These are phyloP conservation scores for Xylocampa areola DNA, from an alignment of 2,888 invertebrate species.

Conservation along the genomic window DNA sequence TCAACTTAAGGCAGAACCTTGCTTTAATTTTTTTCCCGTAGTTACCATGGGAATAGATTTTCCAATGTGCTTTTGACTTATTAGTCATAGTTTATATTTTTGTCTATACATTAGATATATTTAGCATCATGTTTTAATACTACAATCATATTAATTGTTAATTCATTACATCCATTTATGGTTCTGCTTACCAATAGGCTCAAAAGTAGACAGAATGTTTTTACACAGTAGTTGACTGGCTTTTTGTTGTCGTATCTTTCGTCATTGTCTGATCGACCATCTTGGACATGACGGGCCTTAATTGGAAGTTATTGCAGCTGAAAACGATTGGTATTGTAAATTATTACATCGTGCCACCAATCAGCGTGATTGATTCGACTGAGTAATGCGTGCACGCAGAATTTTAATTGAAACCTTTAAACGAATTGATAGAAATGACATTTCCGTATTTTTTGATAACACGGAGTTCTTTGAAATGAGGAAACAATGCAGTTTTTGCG, in stretches of 20 bases:
- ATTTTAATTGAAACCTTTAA: conserved; percentile 64
- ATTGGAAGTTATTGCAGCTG: conserved; percentile 83
- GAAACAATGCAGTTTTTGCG: conserved; percentile 35
- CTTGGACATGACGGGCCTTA: conserved; percentile 70
- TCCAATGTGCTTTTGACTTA: no score
- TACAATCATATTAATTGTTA: background rate
- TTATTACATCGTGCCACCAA: conserved; percentile 77
- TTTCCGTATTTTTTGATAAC: conserved; percentile 51
- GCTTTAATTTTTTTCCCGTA: no score
- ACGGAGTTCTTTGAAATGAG: conserved; percentile 38
- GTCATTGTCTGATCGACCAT: conserved; percentile 63
- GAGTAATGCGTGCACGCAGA: conserved; percentile 65
- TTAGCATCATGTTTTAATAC: background rate
- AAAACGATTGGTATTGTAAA: conserved; percentile 76
- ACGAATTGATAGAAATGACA: conserved; percentile 44
- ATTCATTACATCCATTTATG: background rate
- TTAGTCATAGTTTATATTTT: no score
- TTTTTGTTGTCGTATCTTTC: conserved; percentile 64
- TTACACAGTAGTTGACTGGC: conserved; percentile 28
- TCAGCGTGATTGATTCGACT: conserved; percentile 78
- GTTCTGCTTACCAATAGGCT: conserved; percentile 8
- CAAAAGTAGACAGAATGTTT: conserved; percentile 24
- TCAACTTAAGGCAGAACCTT: no score
- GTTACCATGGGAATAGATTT: no score
- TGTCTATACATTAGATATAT: no score